Evolutionary conservation across 2,797 vertebrate species (phyloP), one percentile per base, ranked within the genome.

Genomic region (Echiichthys vipera): DNA sequence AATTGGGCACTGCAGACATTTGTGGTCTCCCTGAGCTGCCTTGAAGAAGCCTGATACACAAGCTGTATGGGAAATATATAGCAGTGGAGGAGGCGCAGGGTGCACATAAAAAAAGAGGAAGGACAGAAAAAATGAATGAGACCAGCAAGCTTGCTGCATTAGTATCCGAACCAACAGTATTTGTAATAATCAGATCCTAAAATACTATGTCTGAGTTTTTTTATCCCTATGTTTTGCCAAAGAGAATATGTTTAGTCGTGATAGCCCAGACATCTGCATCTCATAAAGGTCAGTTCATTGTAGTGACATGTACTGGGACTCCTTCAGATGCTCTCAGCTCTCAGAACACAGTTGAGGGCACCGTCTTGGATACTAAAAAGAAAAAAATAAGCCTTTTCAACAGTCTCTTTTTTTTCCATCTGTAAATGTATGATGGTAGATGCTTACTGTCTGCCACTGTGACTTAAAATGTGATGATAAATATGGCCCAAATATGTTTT

Each of bases 31-130:
- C 74, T 99, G 98, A 79, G 93, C 94, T 61, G 95, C 93, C 85
- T 99, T 99, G 90, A 97, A 99, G n/a, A 90, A 97, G 46, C 98
- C 97, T 0, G 94, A 95, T 0, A 93, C 87, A 79, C 98, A 99
- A 18, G 95, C 98, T 99, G 91, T 20, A 45, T 54, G 17, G 22
- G 11, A 79, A 14, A 80, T 2, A 57, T 1, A 25, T 7, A 58
- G 14, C 4, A 18, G 51, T 0, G 17, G 12, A 47, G 2, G 27
- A 59, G 13, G 24, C 13, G 2, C 27, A 54, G 1, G 2, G 3
- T 9, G 2, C 36, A 56, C 8, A 56, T 4, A 50, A 6, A n/a
- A 47, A 45, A 20, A 27, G 24, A 55, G 5, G 14, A 39, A 10
- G 20, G n/a, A 58, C 2, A 42, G 18, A 56, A 27, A 18, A 43